These are phyloP conservation scores for Neria commutata DNA, from an alignment of 2,888 invertebrate species.

Conservation along the genomic window DNA sequence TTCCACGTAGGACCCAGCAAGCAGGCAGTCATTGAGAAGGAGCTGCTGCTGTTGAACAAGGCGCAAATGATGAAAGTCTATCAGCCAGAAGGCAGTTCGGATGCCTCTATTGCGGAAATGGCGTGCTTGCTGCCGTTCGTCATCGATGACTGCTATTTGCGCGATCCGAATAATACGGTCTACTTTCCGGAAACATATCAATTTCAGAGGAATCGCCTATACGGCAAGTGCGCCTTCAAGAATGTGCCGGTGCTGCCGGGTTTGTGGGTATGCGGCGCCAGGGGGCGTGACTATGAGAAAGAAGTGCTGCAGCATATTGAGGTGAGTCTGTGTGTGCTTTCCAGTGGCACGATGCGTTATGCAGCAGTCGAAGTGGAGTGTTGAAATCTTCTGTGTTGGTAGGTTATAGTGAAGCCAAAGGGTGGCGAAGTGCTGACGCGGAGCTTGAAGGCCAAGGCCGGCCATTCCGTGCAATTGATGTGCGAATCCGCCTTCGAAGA, in stretches of 20 bases:
- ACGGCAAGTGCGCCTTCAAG: slow-evolving; percentile 40
- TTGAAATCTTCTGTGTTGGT: slow-evolving; percentile 2
- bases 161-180: slow-evolving; percentile 39
- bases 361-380: slow-evolving; percentile 4
- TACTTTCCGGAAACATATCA: slow-evolving; percentile 36
- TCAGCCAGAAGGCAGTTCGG: slow-evolving; percentile 10
- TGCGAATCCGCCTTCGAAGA: slow-evolving; percentile 40
- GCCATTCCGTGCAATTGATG: slow-evolving; percentile 36
- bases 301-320: slow-evolving; percentile 42
- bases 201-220: slow-evolving; percentile 37
- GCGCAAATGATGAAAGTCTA: slow-evolving; percentile 19
- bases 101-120: slow-evolving; percentile 35
- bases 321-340: slow-evolving; percentile 22
- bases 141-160: slow-evolving; percentile 43
- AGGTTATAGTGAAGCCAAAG: slow-evolving; percentile 39
- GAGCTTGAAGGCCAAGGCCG: slow-evolving; percentile 26
- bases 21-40: slow-evolving; percentile 36
- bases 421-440: slow-evolving; percentile 37
- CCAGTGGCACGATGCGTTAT: background rate
- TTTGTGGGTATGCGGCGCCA: slow-evolving; percentile 43
- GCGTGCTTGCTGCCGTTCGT: slow-evolving; percentile 40
- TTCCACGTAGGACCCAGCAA: slow-evolving; percentile 38
- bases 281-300: slow-evolving; percentile 41
- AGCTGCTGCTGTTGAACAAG: slow-evolving; percentile 23
- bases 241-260: slow-evolving; percentile 39